Conservation (phyloP, 2,797 vertebrate genomes). For the Crocidura indochinensis region DNA sequence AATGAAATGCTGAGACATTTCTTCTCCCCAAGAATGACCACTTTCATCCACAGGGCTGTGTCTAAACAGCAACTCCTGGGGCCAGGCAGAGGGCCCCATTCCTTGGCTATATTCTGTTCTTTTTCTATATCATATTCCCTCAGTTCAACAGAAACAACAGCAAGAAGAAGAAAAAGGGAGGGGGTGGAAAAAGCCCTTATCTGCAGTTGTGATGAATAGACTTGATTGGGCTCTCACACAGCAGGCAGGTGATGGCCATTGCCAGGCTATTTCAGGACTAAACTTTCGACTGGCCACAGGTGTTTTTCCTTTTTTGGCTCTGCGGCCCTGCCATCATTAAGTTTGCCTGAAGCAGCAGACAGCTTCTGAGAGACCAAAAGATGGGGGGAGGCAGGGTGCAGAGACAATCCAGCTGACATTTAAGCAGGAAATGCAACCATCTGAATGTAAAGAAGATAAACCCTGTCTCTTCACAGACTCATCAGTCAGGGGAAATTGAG, state of each 20-base stretch:
- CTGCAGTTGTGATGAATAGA: conserved; percentile 86
- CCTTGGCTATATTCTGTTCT: conserved; percentile 69
- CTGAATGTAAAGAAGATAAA: conserved; percentile 87
- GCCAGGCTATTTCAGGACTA: conserved; percentile 85
- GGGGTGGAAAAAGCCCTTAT: conserved; percentile 62
- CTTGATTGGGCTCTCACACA: conserved; percentile 86
- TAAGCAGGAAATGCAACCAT: conserved; percentile 85
- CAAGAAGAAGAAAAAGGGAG: neutral
- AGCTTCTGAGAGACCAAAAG: conserved; percentile 84
- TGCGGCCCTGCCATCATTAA: conserved; percentile 85
- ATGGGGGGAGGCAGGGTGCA: conserved; percentile 71
- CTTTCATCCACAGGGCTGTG: neutral
- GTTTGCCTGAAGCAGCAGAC: conserved; percentile 87
- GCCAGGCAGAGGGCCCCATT: conserved; percentile 9
- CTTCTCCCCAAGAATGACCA: conserved; percentile 31
- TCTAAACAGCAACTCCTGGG: conserved; percentile 11
- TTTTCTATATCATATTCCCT: conserved; percentile 72
- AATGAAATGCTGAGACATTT: neutral
- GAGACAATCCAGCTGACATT: conserved; percentile 86
- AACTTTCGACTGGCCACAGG: conserved; percentile 86
- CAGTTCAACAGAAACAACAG: conserved; percentile 73
- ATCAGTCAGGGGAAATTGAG: conserved; percentile 78
- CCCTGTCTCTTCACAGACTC: conserved; percentile 69
- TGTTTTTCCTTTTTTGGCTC: conserved; percentile 87
- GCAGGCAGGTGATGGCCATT: conserved; percentile 86